phyloP scores from a whole-genome alignment of 2,113 vertebrate species.

The Pionites leucogaster region DNA sequence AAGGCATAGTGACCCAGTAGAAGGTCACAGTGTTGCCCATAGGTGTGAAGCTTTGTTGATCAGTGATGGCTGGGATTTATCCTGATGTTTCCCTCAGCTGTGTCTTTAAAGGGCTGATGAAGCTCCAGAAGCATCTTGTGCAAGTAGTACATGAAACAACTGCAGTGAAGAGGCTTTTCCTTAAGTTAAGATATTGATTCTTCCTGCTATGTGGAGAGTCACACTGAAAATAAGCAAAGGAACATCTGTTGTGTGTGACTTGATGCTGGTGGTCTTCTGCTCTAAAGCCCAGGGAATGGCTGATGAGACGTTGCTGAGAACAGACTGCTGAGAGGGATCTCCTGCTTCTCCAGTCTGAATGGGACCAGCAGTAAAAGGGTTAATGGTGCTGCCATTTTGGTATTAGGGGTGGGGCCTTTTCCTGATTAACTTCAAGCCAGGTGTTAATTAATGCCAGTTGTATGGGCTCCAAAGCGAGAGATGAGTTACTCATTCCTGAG shows the following conservation, averaged over 20 bases:
- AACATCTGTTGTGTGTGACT: background rate
- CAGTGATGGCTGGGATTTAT: background rate
- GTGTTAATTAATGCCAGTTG: background rate
- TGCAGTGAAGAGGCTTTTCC: background rate
- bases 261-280: background rate
- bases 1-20: background rate
- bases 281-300: background rate
- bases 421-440: background rate
- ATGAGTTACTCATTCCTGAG: background rate
- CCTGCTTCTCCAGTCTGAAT: background rate
- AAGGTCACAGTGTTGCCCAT: background rate
- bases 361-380: background rate
- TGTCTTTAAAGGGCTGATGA: background rate
- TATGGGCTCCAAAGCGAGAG: background rate
- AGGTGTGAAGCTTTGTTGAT: background rate
- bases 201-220: background rate
- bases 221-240: background rate
- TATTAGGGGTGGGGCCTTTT: background rate
- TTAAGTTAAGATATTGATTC: background rate
- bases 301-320: background rate
- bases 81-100: background rate
- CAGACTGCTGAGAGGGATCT: background rate
- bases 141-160: background rate
- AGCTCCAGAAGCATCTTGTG: background rate
- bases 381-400: background rate